A percentile compares a stretch with the other conserved stretches of the same genome.
These are phyloP conservation scores for Labia minor DNA, from an alignment of 2,888 invertebrate species.

Conservation along the genomic window DNA sequence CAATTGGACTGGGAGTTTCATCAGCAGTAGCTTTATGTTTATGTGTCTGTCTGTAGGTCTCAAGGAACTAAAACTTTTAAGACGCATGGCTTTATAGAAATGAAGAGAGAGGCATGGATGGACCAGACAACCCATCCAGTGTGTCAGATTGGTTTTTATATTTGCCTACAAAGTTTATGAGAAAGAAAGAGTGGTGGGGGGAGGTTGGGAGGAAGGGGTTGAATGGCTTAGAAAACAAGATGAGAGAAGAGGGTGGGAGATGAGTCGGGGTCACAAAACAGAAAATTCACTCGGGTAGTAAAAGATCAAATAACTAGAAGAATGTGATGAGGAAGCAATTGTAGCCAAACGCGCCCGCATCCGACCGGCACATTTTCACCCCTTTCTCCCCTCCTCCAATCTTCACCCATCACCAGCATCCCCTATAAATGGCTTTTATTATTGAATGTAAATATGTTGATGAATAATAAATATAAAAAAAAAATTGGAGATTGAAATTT, in stretches of 20 bases:
- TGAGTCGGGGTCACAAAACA: neutral
- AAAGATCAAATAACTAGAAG: constrained; percentile 7
- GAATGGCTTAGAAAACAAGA: neutral
- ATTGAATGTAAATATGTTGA: too few relatives aligned
- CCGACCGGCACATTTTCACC: too few relatives aligned
- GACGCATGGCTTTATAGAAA: neutral
- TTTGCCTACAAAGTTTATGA: constrained; percentile 7
- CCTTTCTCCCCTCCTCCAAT: too few relatives aligned
- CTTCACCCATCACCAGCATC: too few relatives aligned
- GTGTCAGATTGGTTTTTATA: constrained; percentile 13
- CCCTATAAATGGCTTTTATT: too few relatives aligned
- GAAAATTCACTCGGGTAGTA: neutral
- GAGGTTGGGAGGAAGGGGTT: too few relatives aligned
- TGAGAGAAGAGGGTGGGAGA: neutral
- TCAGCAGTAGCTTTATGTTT: neutral
- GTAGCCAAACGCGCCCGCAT: neutral
- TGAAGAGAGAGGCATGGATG: neutral
- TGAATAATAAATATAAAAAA: too few relatives aligned
- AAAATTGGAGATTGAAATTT: too few relatives aligned
- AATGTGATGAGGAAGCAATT: neutral
- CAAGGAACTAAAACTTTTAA: neutral
- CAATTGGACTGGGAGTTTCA: neutral
- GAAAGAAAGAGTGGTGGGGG: neutral
- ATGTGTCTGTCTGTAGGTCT: neutral
- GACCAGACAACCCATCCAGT: neutral